phyloP scores from a whole-genome alignment of 1,140 invertebrate genomes.

The Bombyx mandarina region DNA sequence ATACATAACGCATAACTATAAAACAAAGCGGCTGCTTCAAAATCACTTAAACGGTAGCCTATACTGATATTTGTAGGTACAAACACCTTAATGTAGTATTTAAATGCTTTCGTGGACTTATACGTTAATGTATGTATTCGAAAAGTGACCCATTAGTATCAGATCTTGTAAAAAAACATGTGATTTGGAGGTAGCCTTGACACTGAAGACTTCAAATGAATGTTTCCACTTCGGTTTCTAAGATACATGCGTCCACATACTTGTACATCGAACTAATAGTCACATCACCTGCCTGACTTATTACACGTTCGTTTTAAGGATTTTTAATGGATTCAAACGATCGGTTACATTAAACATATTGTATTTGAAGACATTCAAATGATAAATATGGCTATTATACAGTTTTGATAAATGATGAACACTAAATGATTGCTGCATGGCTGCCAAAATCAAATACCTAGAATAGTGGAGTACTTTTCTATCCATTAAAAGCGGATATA shows the following conservation, averaged over 20 bases:
- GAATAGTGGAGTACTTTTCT: neutral
- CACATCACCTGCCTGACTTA: neutral
- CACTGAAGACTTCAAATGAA: conserved; percentile 18
- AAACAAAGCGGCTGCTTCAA: conserved; percentile 20
- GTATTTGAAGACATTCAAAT: too few species aligned
- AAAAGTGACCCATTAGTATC: neutral
- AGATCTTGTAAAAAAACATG: neutral
- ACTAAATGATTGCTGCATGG: neutral
- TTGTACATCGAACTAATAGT: neutral
- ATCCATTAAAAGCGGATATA: neutral
- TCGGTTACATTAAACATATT: too few species aligned
- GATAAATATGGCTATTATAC: too few species aligned
- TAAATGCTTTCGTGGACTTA: neutral
- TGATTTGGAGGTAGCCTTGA: conserved; percentile 15
- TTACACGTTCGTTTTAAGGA: conserved; percentile 2
- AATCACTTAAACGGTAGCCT: conserved; percentile 9
- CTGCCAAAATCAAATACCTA: neutral
- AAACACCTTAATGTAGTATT: neutral
- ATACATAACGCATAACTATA: conserved; percentile 26
- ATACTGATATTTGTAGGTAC: too few species aligned
- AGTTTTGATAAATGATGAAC: too few species aligned
- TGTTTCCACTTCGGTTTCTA: neutral
- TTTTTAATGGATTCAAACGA: neutral
- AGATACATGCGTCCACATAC: too few species aligned
- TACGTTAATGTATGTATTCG: neutral